These are phyloP conservation scores for Patella caerulea DNA, from an alignment of 2,888 invertebrate species.

Conservation along the genomic window DNA sequence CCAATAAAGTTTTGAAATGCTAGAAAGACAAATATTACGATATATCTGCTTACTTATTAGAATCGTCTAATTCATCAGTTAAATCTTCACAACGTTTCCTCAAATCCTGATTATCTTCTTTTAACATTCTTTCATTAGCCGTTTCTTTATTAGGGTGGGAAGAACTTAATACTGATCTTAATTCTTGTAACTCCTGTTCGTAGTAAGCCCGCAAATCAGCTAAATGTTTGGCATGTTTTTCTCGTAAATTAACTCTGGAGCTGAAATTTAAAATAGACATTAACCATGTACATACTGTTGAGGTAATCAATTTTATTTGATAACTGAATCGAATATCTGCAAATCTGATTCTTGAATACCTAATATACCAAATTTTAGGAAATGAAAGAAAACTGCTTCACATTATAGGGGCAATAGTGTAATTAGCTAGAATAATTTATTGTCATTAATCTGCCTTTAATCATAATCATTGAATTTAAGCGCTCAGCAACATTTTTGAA, in stretches of 20 bases:
- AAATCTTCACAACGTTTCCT: constrained; percentile 46
- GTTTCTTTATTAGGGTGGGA: constrained; percentile 28
- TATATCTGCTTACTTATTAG: constrained; percentile 42
- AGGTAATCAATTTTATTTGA: too few relatives aligned
- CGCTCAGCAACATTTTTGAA: too few relatives aligned
- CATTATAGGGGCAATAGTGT: too few relatives aligned
- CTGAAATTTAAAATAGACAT: constrained; percentile 31
- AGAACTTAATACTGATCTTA: constrained; percentile 47
- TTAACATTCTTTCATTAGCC: constrained; percentile 39
- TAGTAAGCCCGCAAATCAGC: constrained; percentile 63
- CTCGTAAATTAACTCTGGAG: constrained; percentile 52
- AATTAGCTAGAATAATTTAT: too few relatives aligned
- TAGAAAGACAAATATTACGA: too few relatives aligned
- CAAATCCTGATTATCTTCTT: constrained; percentile 53
- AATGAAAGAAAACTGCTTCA: too few relatives aligned
- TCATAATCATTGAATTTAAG: too few relatives aligned
- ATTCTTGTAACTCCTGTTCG: constrained; percentile 59
- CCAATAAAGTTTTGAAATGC: background rate
- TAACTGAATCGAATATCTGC: too few relatives aligned
- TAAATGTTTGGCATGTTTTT: constrained; percentile 65
- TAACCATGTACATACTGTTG: too few relatives aligned
- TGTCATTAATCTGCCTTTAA: too few relatives aligned
- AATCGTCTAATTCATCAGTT: constrained; percentile 51
- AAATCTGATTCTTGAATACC: too few relatives aligned
- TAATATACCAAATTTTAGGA: too few relatives aligned